phyloP scores from a whole-genome alignment of 1,140 invertebrate species.

The Drosophila pectinifera region DNA sequence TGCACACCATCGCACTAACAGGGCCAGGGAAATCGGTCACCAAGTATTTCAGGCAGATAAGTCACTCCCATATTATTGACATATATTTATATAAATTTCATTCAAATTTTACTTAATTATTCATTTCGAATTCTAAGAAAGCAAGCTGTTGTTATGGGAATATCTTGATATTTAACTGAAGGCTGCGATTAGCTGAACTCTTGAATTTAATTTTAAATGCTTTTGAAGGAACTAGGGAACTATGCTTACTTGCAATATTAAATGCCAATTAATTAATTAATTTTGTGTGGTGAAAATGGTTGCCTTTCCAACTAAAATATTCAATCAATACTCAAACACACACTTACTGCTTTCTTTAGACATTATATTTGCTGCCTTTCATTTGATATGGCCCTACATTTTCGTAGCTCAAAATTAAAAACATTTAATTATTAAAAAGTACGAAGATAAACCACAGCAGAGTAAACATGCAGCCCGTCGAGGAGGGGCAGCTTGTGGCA shows the following conservation, averaged over 20 bases:
- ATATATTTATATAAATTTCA: constrained; percentile 37
- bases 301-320: not conserved
- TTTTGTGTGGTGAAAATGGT: not conserved
- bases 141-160: not conserved
- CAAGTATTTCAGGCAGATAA: not conserved
- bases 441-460: constrained; percentile 29
- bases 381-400: not conserved
- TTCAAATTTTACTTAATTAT: constrained; percentile 41
- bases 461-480: constrained; percentile 14
- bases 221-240: not conserved
- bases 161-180: not conserved
- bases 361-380: not conserved
- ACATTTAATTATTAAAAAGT: constrained; percentile 12
- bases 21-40: constrained; percentile 13
- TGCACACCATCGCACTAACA: not conserved
- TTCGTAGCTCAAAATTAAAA: constrained; percentile 4
- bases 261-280: too few relatives aligned
- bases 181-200: too few relatives aligned
- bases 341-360: not conserved
- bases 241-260: not conserved
- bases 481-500: constrained; percentile 23
- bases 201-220: not conserved
- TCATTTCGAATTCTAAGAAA: constrained; percentile 27
- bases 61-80: constrained; percentile 6
- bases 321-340: too few relatives aligned